These are phyloP conservation scores for Vulpes ferrilata DNA, from an alignment of 2,113 vertebrate species.

Conservation along the genomic window DNA sequence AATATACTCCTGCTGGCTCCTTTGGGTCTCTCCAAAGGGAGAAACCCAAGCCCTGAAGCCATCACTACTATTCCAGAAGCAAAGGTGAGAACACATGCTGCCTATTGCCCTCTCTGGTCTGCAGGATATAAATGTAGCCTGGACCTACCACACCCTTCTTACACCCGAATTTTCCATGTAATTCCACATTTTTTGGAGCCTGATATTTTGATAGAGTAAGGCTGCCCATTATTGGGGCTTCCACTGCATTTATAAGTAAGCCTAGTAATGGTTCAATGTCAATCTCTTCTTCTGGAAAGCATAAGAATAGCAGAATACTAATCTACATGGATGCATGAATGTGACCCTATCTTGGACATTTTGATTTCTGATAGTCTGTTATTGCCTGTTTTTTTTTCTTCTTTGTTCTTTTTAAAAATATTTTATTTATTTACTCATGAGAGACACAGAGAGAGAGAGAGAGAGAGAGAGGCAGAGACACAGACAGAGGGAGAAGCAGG, in stretches of 20 bases:
- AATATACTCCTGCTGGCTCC: background rate
- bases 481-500: no score
- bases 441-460: background rate
- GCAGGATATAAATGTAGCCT: background rate
- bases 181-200: background rate
- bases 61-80: background rate
- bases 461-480: background rate
- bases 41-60: background rate
- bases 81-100: background rate
- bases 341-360: background rate
- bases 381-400: background rate
- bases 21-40: background rate
- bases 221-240: background rate
- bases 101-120: background rate
- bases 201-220: background rate
- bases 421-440: background rate
- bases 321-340: background rate
- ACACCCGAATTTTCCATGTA: background rate
- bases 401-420: background rate
- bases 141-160: background rate
- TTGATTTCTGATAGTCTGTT: background rate
- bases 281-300: background rate
- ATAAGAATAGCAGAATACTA: background rate
- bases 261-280: background rate
- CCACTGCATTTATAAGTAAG: background rate